Evolutionary conservation across 2,113 vertebrate genomes (phyloP), one percentile per base, ranked within the genome.

Genomic region (Columba livia): DNA sequence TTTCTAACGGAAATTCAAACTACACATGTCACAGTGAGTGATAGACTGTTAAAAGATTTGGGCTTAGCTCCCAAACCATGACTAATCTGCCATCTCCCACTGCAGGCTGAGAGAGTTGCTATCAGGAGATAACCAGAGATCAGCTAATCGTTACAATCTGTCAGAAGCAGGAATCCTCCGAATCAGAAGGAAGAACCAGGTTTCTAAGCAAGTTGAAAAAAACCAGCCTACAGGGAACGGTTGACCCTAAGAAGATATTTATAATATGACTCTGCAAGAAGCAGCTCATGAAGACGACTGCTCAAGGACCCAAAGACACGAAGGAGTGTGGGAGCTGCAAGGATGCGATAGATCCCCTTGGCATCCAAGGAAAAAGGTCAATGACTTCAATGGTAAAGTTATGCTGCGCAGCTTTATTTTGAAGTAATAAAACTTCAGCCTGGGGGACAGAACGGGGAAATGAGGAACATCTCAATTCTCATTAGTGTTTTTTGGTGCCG

Each of bases 21-120:
- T 75, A 53, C 19, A 44, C 67, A 89, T 94, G 58, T 87, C 86
- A 86, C 64, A 89, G 48, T 44, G 61, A 79, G 58, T 65, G 86
- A 92, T 54, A 93, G 92, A 94, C 90, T 86, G 85, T 65, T 95
- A 86, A 90, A 91, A 90, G 65, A 92, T 83, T 67, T 71, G 83
- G 88, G 90, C 88, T 93, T 92, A 84, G 79, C 70, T 93, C 86
- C 90, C 90, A 93, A 93, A 88, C 70, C 66, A 84, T 79, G 92
- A 95, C 65, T 91, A 93, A 96, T 79, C 92, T 93, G 85, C 82
- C 10, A 3, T 72, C 66, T 93, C 57, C 80, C 69, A 93, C 34
- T 73, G 82, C 74, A 91, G 80, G 54, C 47, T 79, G 36, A 79
- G 40, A 88, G 65, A 84, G 69, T 18, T 91, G 53, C 61, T 86